These are phyloP conservation scores for Nasonia vitripennis DNA, from an alignment of 1,140 invertebrate species.

Conservation along the genomic window DNA sequence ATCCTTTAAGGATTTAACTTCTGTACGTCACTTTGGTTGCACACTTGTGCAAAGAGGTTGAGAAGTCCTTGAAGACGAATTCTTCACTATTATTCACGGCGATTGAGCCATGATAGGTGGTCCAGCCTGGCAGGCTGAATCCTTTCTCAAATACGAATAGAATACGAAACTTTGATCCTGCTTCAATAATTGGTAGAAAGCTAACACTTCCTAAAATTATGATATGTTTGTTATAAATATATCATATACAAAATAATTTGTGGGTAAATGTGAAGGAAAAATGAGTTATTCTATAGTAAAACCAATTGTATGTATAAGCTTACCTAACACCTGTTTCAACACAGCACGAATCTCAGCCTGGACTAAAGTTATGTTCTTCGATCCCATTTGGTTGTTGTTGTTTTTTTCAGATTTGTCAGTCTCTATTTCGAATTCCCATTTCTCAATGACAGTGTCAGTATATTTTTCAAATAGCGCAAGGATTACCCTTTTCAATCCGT, in stretches of 20 bases:
- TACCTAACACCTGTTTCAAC: background rate
- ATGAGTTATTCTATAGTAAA: no score
- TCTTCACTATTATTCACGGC: background rate
- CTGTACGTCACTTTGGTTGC: background rate
- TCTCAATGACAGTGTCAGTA: background rate
- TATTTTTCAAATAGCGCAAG: background rate
- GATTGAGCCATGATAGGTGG: background rate
- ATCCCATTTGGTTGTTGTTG: no score
- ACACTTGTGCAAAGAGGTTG: background rate
- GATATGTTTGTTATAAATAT: no score
- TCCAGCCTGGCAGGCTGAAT: background rate
- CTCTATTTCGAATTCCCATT: background rate
- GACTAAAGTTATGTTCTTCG: background rate
- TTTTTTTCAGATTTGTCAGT: background rate
- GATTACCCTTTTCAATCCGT: background rate
- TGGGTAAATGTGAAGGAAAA: no score
- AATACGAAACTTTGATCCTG: background rate
- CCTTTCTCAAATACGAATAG: background rate
- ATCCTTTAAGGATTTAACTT: no score
- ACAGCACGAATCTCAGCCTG: background rate
- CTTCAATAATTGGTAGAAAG: background rate
- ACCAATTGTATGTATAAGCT: no score
- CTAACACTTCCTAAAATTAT: background rate
- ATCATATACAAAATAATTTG: background rate
- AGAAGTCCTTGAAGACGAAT: background rate